Base-by-base conservation (phyloP, 2,113 vertebrate genomes). In the Perca fluviatilis region DNA sequence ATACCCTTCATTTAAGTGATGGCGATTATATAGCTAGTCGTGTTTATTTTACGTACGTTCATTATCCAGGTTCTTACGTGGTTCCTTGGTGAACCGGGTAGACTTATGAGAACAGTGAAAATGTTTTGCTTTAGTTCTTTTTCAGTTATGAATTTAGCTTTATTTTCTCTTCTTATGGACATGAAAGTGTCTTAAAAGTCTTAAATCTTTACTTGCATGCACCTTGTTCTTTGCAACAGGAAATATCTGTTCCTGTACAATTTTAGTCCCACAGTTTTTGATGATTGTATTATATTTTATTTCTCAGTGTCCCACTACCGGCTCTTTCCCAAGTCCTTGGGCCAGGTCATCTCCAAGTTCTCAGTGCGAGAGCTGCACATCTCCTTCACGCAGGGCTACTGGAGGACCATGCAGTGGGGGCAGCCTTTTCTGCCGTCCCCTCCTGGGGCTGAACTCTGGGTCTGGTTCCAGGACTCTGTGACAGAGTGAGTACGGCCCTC, bases 321-420 rank as follows among this genome's bases (percentile, higher is more conserved):
- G 88, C 95, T 99, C 3, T 99, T 99, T 88, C 98, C 98, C 5
- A 99, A 99, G 93, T 98, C 97, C 0, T 89, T 99, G 91, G 98
- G 98, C 4, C 97, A 96, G 86, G 94, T 99, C 88, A 96, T 99
- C 91, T 96, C 97, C 1, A 98, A 98, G 82, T 97, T 98, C 89
- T 97, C 97, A 0, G 95, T 99, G 56, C 94, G 95, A 40, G 98
- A 99, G 93, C 95, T 98, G 19, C 97, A 98, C 89, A 96, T 98
- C 27, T 95, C 96, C 83, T 97, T 98, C 88, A 97, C 97, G 0
- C 97, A 97, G 91, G 97, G 97, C 36, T 97, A 96, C 93, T 97
- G 97, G 97, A 96, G 97, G 85, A 98, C 97, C 10, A 96, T 93
- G 58, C 95, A 96, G 89, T 99, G 98, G 98, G 98, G 98, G 0